Conservation (phyloP, 2,888 invertebrate genomes). For the Zhuqinia jingwanae region DNA sequence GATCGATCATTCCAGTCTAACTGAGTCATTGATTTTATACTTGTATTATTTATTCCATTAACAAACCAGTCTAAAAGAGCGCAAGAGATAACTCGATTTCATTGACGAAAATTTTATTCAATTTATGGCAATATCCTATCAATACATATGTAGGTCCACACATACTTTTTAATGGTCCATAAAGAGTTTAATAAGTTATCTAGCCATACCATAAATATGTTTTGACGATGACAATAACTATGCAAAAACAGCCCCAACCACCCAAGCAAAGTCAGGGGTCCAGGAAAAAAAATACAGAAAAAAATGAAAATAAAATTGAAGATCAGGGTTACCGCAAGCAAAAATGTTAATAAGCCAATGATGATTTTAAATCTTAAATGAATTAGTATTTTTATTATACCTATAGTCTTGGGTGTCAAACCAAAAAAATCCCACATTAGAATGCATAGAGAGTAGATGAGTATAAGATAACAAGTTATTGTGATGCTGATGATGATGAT, state of each 20-base stretch:
- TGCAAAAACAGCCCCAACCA: neutral
- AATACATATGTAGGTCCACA: too few relatives aligned
- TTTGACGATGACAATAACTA: slow-evolving; percentile 31
- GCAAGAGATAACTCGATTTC: slow-evolving; percentile 36
- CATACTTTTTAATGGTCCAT: slow-evolving; percentile 26
- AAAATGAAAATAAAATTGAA: slow-evolving; percentile 39
- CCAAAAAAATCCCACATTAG: neutral
- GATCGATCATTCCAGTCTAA: too few relatives aligned
- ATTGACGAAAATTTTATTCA: slow-evolving; percentile 29
- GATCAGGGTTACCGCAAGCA: slow-evolving; percentile 61
- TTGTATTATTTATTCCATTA: slow-evolving; percentile 36
- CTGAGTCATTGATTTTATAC: too few relatives aligned
- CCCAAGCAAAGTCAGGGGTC: slow-evolving; percentile 49
- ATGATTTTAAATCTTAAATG: slow-evolving; percentile 56
- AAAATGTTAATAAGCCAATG: slow-evolving; percentile 35
- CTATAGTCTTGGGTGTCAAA: slow-evolving; percentile 33
- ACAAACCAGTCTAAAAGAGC: slow-evolving; percentile 58
- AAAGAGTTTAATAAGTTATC: slow-evolving; percentile 29
- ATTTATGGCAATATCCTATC: too few relatives aligned
- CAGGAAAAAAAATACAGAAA: slow-evolving; percentile 4
- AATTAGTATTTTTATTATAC: slow-evolving; percentile 36
- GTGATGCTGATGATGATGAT: too few relatives aligned
- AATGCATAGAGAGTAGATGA: neutral
- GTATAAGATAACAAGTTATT: slow-evolving; percentile 29
- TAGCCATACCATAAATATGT: slow-evolving; percentile 45